A percentile compares a stretch with the other conserved stretches of the same genome.
phyloP scores from a whole-genome alignment of 2,797 vertebrate genomes.

The Rhinophrynus dorsalis region DNA sequence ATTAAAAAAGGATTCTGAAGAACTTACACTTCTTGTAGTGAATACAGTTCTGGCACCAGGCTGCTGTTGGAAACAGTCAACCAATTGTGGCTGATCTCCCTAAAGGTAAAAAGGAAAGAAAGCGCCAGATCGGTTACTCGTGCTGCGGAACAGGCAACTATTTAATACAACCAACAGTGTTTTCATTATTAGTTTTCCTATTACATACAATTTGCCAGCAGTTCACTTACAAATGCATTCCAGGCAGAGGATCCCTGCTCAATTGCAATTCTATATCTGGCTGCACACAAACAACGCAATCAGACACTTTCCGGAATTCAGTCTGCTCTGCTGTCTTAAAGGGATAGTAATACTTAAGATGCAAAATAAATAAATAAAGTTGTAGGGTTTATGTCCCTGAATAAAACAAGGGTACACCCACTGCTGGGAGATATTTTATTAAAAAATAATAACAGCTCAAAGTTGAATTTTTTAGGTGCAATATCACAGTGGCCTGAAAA shows the following conservation, averaged over 20 bases:
- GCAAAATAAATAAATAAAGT: no score
- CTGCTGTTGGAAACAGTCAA: slow-evolving; percentile 70
- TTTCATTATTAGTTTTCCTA: slow-evolving; percentile 5
- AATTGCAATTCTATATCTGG: not conserved
- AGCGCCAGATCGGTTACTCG: slow-evolving; percentile 2
- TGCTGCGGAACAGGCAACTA: not conserved
- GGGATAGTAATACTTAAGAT: no score
- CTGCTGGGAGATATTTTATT: no score
- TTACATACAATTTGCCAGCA: slow-evolving; percentile 10
- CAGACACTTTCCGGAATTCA: not conserved
- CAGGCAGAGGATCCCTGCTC: not conserved
- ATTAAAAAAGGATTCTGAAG: no score
- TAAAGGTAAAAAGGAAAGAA: slow-evolving; percentile 54
- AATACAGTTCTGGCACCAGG: slow-evolving; percentile 62
- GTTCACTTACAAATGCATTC: not conserved
- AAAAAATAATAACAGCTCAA: no score
- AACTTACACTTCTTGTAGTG: slow-evolving; percentile 77
- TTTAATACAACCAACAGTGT: not conserved
- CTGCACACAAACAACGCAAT: not conserved
- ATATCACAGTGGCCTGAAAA: no score
- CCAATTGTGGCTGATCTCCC: slow-evolving; percentile 75
- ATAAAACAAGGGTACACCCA: no score
- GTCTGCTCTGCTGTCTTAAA: no score
- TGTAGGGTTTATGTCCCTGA: no score
- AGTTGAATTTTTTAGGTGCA: no score